Conservation (phyloP, 2,797 vertebrate species). For the Erpetoichthys calabaricus region DNA sequence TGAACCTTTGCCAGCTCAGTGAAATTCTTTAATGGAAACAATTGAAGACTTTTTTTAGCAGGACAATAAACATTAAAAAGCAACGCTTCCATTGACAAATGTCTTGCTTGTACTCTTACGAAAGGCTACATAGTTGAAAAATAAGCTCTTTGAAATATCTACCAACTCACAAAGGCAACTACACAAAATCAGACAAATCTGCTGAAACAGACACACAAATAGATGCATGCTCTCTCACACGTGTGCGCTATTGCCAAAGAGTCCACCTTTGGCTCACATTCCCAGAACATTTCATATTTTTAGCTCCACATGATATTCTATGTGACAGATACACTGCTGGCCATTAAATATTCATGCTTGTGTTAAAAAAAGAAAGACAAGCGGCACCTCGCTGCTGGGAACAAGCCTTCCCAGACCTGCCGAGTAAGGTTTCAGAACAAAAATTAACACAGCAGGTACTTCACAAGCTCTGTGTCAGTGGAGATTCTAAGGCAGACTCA, state of each 20-base stretch:
- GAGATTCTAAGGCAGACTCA: too few species aligned
- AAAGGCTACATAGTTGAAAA: too few species aligned
- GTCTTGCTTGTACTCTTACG: too few species aligned
- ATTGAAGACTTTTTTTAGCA: too few species aligned
- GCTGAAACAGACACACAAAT: conserved; percentile 12
- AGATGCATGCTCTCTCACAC: conserved; percentile 19
- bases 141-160: neutral
- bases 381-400: conserved; percentile 2
- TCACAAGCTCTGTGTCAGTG: too few species aligned
- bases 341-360: conserved; percentile 13
- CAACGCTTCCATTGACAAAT: too few species aligned
- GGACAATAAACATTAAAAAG: too few species aligned
- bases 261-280: conserved; percentile 7
- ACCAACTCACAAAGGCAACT: conserved; percentile 8
- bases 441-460: too few species aligned
- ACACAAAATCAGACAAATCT: conserved; percentile 7
- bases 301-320: conserved; percentile 17
- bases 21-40: too few species aligned
- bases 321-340: conserved; percentile 16
- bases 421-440: too few species aligned
- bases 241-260: conserved; percentile 12
- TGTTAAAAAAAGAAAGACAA: conserved; percentile 13
- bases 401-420: too few species aligned
- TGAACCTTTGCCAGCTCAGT: too few species aligned
- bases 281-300: conserved; percentile 17